Conservation (phyloP, 64 coral and sea anemone species). For the Montipora sp. region DNA sequence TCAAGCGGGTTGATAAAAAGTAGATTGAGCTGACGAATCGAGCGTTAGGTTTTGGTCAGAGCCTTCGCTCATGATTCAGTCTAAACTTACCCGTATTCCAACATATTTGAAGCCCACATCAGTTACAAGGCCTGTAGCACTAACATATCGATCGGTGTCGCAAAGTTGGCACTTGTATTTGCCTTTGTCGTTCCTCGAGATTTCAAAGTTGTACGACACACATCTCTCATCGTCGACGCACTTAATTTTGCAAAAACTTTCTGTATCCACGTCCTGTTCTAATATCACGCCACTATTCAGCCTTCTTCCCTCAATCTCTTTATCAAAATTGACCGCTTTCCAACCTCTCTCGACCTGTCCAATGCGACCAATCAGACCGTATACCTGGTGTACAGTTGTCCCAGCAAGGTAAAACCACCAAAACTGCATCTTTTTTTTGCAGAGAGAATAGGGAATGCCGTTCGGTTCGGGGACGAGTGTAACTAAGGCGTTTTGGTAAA, state of each 20-base stretch:
- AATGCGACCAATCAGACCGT: background rate
- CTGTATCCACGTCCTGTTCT: constrained; percentile 1
- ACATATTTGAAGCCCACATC: background rate
- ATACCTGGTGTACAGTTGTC: background rate
- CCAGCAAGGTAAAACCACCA: background rate
- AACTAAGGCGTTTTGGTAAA: too few relatives aligned
- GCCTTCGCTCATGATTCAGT: background rate
- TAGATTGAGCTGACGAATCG: too few relatives aligned
- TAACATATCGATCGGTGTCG: background rate
- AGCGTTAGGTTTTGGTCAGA: too few relatives aligned
- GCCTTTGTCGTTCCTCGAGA: background rate
- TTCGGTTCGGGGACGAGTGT: background rate
- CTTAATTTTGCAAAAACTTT: background rate
- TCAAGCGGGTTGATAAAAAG: too few relatives aligned
- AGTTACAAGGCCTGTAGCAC: background rate
- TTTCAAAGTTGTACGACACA: constrained; percentile 13
- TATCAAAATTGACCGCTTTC: background rate
- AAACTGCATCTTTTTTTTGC: background rate
- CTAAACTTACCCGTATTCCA: background rate
- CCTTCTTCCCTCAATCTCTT: background rate
- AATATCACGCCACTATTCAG: background rate
- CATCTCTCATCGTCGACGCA: background rate
- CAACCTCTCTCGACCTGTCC: too few relatives aligned
- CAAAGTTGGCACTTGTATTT: background rate
- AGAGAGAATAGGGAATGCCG: background rate